Base-by-base conservation (phyloP, 2,888 invertebrate genomes). In the Scrobipalpa atriplicella region DNA sequence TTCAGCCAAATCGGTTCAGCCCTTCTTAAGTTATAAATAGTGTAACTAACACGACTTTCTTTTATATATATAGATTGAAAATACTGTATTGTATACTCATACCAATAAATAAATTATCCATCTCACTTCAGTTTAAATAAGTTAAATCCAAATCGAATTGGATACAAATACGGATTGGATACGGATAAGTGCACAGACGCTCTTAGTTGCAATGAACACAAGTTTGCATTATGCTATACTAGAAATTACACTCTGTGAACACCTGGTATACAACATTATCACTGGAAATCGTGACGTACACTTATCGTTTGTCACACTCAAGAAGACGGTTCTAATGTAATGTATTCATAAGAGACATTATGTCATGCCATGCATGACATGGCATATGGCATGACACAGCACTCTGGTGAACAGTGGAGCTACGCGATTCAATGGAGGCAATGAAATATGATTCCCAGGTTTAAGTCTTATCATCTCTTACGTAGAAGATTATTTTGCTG, bases 331-430 rank as follows among this genome's bases (percentile, higher is more conserved):
- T n/a, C 74, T 71, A 64, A 67, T 71, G 73, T 76, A 75, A 73
- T 75, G 75, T 72, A 71, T 72, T 72, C 71, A 66, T 70, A 73
- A 75, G 72, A 73, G 73, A 68, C 71, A 73, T n/a, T 71, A 74
- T 70, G 71, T 75, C 71, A 47, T 43, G n/a, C n/a, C n/a, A n/a
- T n/a, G n/a, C 71, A 47, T 29, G 29, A 29, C 29, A 29, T 73
- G 73, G 68, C 72, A 74, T 71, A 74, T 69, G 71, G 74, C 71
- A 75, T 70, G 69, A 68, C 64, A 51, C 41, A 61, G 69, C 69
- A 68, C 68, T 65, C 66, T 64, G 64, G 60, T 68, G 68, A 65
- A 69, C 71, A 62, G 68, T 58, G 63, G 43, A 18, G 58, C 64
- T 65, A 58, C 39, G 64, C 52, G 62, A 60, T 19, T 19, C 56